A percentile compares a stretch with the other conserved stretches of the same genome.
phyloP scores from a whole-genome alignment of 1,140 invertebrate species.

The Zaprionus lachaisei region DNA sequence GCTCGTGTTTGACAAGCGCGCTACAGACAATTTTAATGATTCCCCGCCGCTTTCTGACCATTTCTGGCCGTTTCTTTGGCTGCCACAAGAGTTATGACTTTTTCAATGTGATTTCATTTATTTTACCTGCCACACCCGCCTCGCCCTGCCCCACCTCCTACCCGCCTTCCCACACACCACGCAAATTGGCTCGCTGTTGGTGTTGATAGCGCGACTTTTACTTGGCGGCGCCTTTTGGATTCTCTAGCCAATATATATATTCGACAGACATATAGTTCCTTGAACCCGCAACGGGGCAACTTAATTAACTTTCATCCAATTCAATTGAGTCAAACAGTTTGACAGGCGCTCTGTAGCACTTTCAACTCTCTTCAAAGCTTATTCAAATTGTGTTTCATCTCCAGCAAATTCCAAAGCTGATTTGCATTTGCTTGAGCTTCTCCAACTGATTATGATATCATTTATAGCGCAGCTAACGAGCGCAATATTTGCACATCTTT shows the following conservation, averaged over 20 bases:
- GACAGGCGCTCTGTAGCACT: conserved; percentile 48
- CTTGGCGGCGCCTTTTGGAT: conserved; percentile 56
- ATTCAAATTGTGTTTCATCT: conserved; percentile 10
- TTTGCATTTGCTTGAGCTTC: conserved; percentile 35
- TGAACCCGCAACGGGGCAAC: conserved; percentile 64
- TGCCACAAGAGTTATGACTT: conserved; percentile 77
- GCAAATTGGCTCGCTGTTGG: conserved; percentile 61
- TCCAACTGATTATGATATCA: conserved; percentile 52
- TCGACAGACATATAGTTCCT: conserved; percentile 56
- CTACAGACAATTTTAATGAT: conserved; percentile 80
- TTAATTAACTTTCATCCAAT: conserved; percentile 76
- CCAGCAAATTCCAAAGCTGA: conserved; percentile 21
- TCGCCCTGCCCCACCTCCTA: conserved; percentile 2
- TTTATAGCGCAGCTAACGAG: conserved; percentile 29
- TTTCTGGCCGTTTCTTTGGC: conserved; percentile 39
- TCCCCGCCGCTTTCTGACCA: conserved; percentile 61
- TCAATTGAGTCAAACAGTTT: conserved; percentile 45
- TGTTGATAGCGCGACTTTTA: conserved; percentile 77
- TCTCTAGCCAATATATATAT: conserved; percentile 53
- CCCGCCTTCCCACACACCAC: conserved; percentile 13
- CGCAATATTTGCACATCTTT: conserved; percentile 39
- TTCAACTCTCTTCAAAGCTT: neutral
- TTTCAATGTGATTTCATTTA: conserved; percentile 80
- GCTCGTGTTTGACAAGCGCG: conserved; percentile 75
- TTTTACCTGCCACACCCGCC: conserved; percentile 38